Percentiles rank a stretch among this genome's conserved stretches.
Conservation (phyloP, 2,113 vertebrate species). For the Numenius arquata region DNA sequence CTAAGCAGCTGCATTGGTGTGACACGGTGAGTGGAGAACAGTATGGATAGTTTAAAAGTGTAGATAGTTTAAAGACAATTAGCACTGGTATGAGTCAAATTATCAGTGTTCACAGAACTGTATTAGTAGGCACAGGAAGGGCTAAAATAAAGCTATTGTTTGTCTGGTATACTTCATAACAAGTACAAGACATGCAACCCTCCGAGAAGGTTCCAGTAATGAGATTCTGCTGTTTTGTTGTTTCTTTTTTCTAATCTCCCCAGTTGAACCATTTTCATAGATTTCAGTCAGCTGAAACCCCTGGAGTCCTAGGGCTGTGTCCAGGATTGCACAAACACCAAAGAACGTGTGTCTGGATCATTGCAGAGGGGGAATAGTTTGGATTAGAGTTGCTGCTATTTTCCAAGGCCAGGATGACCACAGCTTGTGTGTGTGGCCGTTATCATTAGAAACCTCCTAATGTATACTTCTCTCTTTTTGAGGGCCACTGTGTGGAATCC, state of each 20-base stretch:
- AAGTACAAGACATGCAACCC: neutral
- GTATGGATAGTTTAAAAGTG: neutral
- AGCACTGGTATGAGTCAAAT: neutral
- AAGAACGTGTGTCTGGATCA: neutral
- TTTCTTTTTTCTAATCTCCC: neutral
- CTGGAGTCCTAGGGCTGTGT: neutral
- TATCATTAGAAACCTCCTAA: neutral
- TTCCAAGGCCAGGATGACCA: neutral
- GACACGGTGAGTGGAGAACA: neutral
- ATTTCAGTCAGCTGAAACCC: neutral
- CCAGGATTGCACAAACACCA: neutral
- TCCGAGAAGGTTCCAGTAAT: neutral
- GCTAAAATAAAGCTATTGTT: neutral
- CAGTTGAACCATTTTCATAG: neutral
- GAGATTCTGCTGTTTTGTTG: neutral
- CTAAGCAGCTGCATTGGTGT: neutral
- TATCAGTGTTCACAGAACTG: neutral
- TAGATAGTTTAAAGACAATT: neutral
- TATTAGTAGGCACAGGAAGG: neutral
- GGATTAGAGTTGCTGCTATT: neutral
- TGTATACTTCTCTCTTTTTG: neutral
- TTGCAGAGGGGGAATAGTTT: neutral
- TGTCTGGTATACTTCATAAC: neutral
- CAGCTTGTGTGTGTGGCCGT: neutral
- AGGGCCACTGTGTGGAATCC: neutral